Conservation (phyloP, 2,888 invertebrate species). For the Orchesellides sinensis region DNA sequence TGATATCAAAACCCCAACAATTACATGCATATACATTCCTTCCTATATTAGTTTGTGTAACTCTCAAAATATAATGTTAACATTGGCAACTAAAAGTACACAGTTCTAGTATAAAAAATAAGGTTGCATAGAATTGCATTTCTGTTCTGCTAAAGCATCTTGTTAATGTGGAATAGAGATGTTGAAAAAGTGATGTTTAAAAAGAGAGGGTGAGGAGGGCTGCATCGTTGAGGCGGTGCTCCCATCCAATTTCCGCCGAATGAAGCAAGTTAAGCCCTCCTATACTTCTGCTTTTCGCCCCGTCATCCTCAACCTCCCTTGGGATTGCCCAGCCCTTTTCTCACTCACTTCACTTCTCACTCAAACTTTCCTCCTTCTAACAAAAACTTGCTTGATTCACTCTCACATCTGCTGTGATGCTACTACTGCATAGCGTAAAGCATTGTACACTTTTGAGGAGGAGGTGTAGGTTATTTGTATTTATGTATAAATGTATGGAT, state of each 20-base stretch:
- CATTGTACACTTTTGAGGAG: too few relatives aligned
- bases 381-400: slow-evolving; percentile 12
- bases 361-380: slow-evolving; percentile 13
- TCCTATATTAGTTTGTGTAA: too few relatives aligned
- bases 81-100: too few relatives aligned
- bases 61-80: too few relatives aligned
- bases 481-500: too few relatives aligned
- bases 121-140: too few relatives aligned
- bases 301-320: slow-evolving; percentile 66
- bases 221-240: slow-evolving; percentile 69
- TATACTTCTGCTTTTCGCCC: slow-evolving; percentile 70
- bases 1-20: too few relatives aligned
- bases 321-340: slow-evolving; percentile 66
- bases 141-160: too few relatives aligned
- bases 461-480: too few relatives aligned
- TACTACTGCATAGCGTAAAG: too few relatives aligned
- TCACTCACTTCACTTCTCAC: slow-evolving; percentile 40
- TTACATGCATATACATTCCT: too few relatives aligned
- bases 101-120: too few relatives aligned
- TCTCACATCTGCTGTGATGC: not conserved
- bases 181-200: slow-evolving; percentile 25
- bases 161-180: slow-evolving; percentile 34
- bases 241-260: slow-evolving; percentile 69
- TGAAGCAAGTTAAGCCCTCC: slow-evolving; percentile 70
- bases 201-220: slow-evolving; percentile 57